A percentile compares a stretch with the other conserved stretches of the same genome.
Evolutionary conservation across 2,797 vertebrate genomes (phyloP).

Genomic region (Leuciscus waleckii): DNA sequence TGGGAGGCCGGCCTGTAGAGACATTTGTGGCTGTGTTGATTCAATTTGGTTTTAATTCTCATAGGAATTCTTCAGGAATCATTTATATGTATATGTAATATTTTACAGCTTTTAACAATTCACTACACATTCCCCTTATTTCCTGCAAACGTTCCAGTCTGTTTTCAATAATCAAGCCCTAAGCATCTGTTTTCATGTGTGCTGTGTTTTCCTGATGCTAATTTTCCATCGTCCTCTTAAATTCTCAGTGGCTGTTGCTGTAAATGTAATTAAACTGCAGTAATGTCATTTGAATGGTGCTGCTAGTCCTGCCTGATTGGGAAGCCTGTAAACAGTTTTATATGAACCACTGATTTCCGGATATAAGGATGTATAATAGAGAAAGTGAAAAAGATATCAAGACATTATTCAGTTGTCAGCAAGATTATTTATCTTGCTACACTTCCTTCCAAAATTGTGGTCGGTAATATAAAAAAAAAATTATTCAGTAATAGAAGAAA

Average conservation of each 20-base stretch:
- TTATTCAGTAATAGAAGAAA: too few relatives aligned
- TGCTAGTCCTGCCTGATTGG: slow-evolving; percentile 50
- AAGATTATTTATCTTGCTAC: not conserved
- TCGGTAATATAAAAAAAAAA: too few relatives aligned
- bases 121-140: not conserved
- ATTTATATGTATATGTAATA: not conserved
- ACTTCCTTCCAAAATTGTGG: too few relatives aligned
- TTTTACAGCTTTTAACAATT: slow-evolving; percentile 5
- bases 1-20: not conserved
- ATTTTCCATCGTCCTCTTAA: slow-evolving; percentile 70
- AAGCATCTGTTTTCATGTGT: slow-evolving; percentile 20
- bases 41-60: not conserved
- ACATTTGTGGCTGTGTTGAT: not conserved
- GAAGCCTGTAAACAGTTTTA: slow-evolving; percentile 19
- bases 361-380: not conserved
- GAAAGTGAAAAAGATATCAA: not conserved
- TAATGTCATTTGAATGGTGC: slow-evolving; percentile 47
- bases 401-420: not conserved
- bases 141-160: slow-evolving; percentile 26
- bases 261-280: slow-evolving; percentile 24
- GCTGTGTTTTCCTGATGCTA: slow-evolving; percentile 67
- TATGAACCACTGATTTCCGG: not conserved
- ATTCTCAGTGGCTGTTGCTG: slow-evolving; percentile 43
- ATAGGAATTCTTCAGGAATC: not conserved
- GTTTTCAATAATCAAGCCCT: slow-evolving; percentile 39